These are phyloP conservation scores for Eupleurogrammus muticus DNA, from an alignment of 2,797 vertebrate species.

Conservation along the genomic window DNA sequence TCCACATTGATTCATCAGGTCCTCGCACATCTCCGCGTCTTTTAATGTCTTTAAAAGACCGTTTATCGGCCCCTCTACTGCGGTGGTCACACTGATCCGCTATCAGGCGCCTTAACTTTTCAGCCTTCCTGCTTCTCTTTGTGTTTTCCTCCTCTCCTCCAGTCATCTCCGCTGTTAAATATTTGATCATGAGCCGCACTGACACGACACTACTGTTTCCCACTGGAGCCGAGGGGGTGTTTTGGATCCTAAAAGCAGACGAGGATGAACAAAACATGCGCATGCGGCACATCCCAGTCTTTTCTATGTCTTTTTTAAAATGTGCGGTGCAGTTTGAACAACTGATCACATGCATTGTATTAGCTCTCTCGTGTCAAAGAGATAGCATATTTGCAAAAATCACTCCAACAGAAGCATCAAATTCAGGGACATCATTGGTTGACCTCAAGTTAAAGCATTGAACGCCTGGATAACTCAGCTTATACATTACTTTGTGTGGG, in stretches of 20 bases:
- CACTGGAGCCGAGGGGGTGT: constrained; percentile 40
- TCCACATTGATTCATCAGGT: constrained; percentile 5
- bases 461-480: neutral
- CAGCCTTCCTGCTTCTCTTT: constrained; percentile 19
- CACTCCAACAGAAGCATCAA: neutral
- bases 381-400: constrained; percentile 8
- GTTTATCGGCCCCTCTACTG: constrained; percentile 25
- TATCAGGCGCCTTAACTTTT: constrained; percentile 12
- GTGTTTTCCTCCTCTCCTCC: constrained; percentile 11
- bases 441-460: neutral
- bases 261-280: constrained; percentile 31
- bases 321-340: constrained; percentile 6
- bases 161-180: constrained; percentile 59
- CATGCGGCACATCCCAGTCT: constrained; percentile 40
- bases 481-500: constrained; percentile 12
- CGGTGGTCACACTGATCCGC: constrained; percentile 15
- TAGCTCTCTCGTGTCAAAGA: constrained; percentile 14
- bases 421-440: neutral
- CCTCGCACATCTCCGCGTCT: constrained; percentile 9
- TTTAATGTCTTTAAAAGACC: constrained; percentile 12
- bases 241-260: constrained; percentile 49
- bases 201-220: constrained; percentile 55
- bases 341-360: constrained; percentile 4
- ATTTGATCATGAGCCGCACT: constrained; percentile 60
- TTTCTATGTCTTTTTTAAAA: constrained; percentile 31